Percentiles rank a stretch among this genome's conserved stretches.
These are phyloP conservation scores for Peribatodes rhomboidaria DNA, from an alignment of 2,888 invertebrate species.

Conservation along the genomic window DNA sequence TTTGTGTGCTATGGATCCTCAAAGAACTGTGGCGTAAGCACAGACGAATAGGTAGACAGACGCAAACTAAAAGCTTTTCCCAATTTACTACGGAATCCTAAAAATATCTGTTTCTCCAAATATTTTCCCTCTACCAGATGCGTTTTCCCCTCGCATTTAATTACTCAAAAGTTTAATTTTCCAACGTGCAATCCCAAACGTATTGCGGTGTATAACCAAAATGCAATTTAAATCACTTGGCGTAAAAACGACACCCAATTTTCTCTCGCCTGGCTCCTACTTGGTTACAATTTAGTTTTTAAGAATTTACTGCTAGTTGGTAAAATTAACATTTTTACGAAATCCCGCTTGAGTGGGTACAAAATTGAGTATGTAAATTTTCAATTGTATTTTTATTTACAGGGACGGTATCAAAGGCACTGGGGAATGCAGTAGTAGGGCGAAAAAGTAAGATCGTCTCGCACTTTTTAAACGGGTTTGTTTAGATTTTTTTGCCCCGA, in stretches of 20 bases:
- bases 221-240: neutral
- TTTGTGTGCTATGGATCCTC: too few species aligned
- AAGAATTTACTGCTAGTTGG: neutral
- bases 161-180: neutral
- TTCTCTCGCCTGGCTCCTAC: neutral
- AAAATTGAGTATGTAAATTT: neutral
- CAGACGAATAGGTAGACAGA: too few species aligned
- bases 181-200: neutral
- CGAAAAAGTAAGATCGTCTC: conserved; percentile 50
- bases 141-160: too few species aligned
- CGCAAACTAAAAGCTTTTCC: too few species aligned
- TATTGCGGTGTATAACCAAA: neutral
- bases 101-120: too few species aligned
- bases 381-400: conserved; percentile 39
- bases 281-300: neutral
- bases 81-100: too few species aligned
- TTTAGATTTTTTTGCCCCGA: neutral
- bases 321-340: neutral
- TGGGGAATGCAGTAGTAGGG: conserved; percentile 56
- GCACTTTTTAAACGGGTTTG: neutral
- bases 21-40: too few species aligned
- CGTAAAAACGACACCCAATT: neutral
- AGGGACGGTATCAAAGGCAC: conserved; percentile 66
- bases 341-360: neutral
- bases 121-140: too few species aligned